Percentiles rank a stretch among this genome's conserved stretches.
Evolutionary conservation across 1,140 invertebrate species (phyloP).

Genomic region (Drosophila arawakana): DNA sequence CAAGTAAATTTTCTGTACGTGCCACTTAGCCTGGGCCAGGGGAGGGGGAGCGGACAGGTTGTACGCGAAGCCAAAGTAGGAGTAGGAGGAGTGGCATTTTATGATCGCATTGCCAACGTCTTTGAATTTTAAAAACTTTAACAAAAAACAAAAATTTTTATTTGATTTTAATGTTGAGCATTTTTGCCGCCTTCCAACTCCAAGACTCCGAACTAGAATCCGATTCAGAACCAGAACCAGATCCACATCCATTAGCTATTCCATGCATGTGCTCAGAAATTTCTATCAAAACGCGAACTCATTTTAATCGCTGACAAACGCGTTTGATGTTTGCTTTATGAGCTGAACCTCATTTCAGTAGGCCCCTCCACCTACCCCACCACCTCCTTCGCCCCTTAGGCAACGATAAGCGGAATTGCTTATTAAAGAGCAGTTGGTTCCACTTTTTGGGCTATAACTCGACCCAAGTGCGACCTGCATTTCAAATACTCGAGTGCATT

Average conservation of each 20-base stretch:
- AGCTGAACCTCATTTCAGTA: constrained; percentile 53
- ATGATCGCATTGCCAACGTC: constrained; percentile 55
- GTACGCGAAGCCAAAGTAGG: background rate
- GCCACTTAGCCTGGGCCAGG: constrained; percentile 11
- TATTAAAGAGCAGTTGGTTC: constrained; percentile 33
- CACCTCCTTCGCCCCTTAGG: background rate
- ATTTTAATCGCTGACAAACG: constrained; percentile 68
- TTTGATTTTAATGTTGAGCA: constrained; percentile 76
- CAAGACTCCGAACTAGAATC: background rate
- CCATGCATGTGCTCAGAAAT: constrained; percentile 55
- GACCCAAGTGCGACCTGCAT: constrained; percentile 24
- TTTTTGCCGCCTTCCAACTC: constrained; percentile 61
- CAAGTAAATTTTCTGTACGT: constrained; percentile 51
- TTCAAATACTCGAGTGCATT: constrained; percentile 17
- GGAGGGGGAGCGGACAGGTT: background rate
- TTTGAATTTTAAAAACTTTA: constrained; percentile 67
- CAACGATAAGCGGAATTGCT: constrained; percentile 1
- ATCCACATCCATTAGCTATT: constrained; percentile 40
- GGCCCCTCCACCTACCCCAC: background rate
- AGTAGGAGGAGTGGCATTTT: constrained; percentile 47
- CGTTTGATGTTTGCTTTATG: constrained; percentile 77
- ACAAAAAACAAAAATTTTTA: constrained; percentile 44
- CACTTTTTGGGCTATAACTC: constrained; percentile 19
- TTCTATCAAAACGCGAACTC: constrained; percentile 77
- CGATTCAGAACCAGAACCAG: background rate